Conservation (phyloP, 2,797 vertebrate genomes). For the Tenualosa ilisha region DNA sequence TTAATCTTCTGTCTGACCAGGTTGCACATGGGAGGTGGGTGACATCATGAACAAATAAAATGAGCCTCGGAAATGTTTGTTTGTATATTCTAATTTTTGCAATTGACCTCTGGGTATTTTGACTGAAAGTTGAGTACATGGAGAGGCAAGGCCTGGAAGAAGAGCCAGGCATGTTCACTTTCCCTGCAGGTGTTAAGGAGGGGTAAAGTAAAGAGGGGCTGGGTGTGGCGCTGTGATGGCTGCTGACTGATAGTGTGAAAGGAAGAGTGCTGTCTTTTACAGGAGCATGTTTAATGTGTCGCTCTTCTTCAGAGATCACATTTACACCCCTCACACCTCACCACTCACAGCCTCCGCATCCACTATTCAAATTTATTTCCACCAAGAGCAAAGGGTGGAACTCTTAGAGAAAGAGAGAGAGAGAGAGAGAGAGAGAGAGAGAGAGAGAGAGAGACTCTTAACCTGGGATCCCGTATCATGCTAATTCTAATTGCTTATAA, state of each 20-base stretch:
- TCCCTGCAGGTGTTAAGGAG: not conserved
- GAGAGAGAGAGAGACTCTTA: not conserved
- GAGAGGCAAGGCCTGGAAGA: not conserved
- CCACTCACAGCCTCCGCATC: conserved; percentile 40
- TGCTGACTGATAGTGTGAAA: conserved; percentile 12
- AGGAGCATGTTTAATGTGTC: not conserved
- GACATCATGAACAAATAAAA: no score
- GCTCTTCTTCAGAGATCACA: not conserved
- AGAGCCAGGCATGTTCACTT: not conserved
- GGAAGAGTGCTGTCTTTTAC: not conserved
- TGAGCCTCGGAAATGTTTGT: not conserved
- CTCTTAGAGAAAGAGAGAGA: not conserved
- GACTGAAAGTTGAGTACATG: not conserved
- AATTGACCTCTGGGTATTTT: not conserved
- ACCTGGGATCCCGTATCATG: not conserved
- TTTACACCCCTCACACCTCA: conserved; percentile 30
- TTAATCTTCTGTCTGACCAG: not conserved
- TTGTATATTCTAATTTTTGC: not conserved
- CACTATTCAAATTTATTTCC: conserved; percentile 71
- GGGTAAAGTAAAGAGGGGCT: not conserved
- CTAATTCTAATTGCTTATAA: not conserved
- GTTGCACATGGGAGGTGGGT: not conserved
- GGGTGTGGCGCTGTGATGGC: not conserved
- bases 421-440: no score
- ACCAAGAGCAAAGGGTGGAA: conserved; percentile 60